Base-by-base conservation (phyloP, 2,888 invertebrate species). In the Pseudococcus longispinus region DNA sequence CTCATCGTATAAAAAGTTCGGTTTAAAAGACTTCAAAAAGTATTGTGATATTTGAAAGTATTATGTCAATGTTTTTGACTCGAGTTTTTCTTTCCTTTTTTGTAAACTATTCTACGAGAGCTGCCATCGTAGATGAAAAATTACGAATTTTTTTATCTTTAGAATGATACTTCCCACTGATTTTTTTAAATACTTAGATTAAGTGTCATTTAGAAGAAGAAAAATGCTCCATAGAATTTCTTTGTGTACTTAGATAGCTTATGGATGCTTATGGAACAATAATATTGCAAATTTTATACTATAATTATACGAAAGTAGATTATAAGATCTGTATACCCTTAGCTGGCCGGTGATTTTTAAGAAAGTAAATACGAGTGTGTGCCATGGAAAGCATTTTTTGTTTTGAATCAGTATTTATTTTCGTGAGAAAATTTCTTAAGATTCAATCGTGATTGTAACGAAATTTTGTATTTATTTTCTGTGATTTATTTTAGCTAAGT, bases 401-500 rank as follows among this genome's bases (percentile, higher is more conserved):
- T 29, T 65, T 65, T 8, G 29, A 70, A 70, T 70, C 70, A 42
- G 42, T 80, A 80, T 80, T 42, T 80, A 74, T 74, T 80, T 80
- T 80, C 42, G 15, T 80, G n/a, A 26, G 4, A 29, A 18, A 18
- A 70, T 29, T 70, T 70, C 15, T 29, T 70, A 32, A 70, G 29
- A 70, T 70, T 70, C 70, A 20, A 70, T 70, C 70, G 29, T 32
- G 13, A 70, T 70, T 70, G 26, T 29, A 29, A 70, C n/a, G 29
- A 70, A 70, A 80, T 80, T 80, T 80, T 42, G 77, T 80, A 80
- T 80, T 42, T 42, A 80, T 80, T 80, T 80, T 80, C 77, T 80
- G 77, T 80, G 77, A 80, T 80, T 80, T 80, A 80, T 80, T 29
- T 70, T 80, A 42, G 42, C 20, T 42, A 74, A 74, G 32, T n/a